Base-by-base conservation (phyloP, 2,797 vertebrate species). In the Enteromius paludinosus region DNA sequence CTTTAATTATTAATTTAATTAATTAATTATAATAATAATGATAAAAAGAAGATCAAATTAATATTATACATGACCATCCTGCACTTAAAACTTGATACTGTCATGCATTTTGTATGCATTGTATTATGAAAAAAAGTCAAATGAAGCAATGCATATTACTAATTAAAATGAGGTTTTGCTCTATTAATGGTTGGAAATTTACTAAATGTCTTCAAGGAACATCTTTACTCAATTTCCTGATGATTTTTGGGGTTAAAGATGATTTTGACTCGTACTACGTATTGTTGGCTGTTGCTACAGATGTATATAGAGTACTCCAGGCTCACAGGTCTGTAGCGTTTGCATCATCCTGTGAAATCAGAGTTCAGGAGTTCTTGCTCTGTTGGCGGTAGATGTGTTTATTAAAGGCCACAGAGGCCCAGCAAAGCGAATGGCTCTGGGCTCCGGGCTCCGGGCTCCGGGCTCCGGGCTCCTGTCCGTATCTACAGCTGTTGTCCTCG, bases 401-500 rank as follows among this genome's bases (percentile, higher is more conserved):
- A 93, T 93, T 90, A 91, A 90, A 83, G 83, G 84, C 92, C 91
- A 89, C 90, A 64, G 73, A 84, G 90, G 87, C 92, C 88, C 91
- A 92, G 90, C 91, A 93, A 91, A 92, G 86, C 90, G 64, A 93
- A 94, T 94, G 28, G 85, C 88, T 92, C 82, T 66, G n/a, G 28
- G 30, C 82, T 62, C 56, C 28, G n/a, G 69, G 54, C 33, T 35
- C 33, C 33, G 33, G 28, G 85, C 88, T 92, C 82, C 62, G n/a
- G 28, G 30, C 82, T 64, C 49, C 23, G 69, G 61, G 45, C 69
- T 47, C 54, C 1, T 28, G 81, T 85, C 66, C 43, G 56, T 84
- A 30, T 41, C 91, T 92, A 87, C 89, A 90, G 89, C 83, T 88
- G 83, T 56, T 23, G 23, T 82, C 80, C 59, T 28, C 30, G 15